Conservation (phyloP, 2,888 invertebrate genomes). For the Macrostomum cliftonense region DNA sequence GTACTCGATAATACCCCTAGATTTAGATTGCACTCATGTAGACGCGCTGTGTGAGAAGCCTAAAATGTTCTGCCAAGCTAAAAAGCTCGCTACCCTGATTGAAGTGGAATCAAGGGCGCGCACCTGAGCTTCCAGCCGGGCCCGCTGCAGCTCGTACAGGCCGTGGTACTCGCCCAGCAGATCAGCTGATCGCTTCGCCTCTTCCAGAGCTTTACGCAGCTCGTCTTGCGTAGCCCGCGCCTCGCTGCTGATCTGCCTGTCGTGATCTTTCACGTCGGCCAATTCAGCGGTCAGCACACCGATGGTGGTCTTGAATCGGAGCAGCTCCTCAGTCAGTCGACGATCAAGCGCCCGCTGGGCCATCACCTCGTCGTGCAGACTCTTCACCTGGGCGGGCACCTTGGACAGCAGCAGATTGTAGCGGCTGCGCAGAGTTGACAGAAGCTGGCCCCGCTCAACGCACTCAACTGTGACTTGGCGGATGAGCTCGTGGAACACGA, state of each 20-base stretch:
- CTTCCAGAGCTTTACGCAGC: slow-evolving; percentile 29
- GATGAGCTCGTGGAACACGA: slow-evolving; percentile 36
- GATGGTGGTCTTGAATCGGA: slow-evolving; percentile 35
- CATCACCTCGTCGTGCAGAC: slow-evolving; percentile 37
- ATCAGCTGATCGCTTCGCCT: slow-evolving; percentile 34
- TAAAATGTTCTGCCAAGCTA: too few species aligned
- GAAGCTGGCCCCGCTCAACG: slow-evolving; percentile 32
- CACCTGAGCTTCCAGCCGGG: slow-evolving; percentile 25
- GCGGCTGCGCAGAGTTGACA: slow-evolving; percentile 26
- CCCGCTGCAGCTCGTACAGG: slow-evolving; percentile 34
- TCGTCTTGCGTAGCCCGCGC: slow-evolving; percentile 31
- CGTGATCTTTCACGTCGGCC: slow-evolving; percentile 34
- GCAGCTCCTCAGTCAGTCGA: slow-evolving; percentile 34
- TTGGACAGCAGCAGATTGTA: slow-evolving; percentile 30
- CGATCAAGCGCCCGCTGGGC: slow-evolving; percentile 36
- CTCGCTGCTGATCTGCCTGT: slow-evolving; percentile 26
- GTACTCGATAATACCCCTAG: too few species aligned
- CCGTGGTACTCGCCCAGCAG: slow-evolving; percentile 35
- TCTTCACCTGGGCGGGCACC: slow-evolving; percentile 32
- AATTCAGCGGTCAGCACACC: slow-evolving; percentile 33
- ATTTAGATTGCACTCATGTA: too few species aligned
- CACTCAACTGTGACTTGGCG: slow-evolving; percentile 37
- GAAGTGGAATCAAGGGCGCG: too few species aligned
- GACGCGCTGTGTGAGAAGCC: too few species aligned
- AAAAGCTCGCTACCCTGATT: too few species aligned